Evolutionary conservation across 92 coral and sea anemone genomes (phyloP), one percentile per base, ranked within the genome.

Genomic region (Epizoanthus ramosus): DNA sequence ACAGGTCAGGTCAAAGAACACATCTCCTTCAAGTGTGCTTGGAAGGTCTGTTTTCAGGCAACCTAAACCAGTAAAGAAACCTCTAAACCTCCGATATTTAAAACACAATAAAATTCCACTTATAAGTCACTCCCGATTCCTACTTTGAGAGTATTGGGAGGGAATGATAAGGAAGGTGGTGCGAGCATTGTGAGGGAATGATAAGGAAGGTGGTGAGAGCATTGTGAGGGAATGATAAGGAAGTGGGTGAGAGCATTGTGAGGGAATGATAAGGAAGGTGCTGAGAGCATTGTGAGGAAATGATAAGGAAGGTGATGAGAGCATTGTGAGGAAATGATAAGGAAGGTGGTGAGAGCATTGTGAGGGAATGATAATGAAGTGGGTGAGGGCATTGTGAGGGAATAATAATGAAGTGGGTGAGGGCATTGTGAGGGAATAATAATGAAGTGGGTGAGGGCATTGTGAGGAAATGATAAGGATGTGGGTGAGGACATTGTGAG

Each of bases 1-100:
- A 84, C 99, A 96, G 4, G 99, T 96, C 63, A 94, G 80, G 50
- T 92, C 92, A 75, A 96, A 96, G 84, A 85, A 96, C 8, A 96
- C 84, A 85, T 96, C 99, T 57, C 99, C 99, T 68, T 86, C 94
- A 21, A 96, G 90, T 7, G 88, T 84, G 79, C 96, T 93, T 50
- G 98, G 98, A 17, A 90, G 82, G 0, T 93, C 92, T 81, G 87
- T 81, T 85, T 81, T 94, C 35, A 96, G 83, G 74, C 99, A 96
- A 21, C 89, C 97, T 93, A 52, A 6, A 69, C 43, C 68, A 8
- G 13, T 41, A 75, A 5, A n/a, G 14, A 19, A 12, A 16, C 1
- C 5, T 23, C 23, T 52, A 3, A 6, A 24, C 18, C 3, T 23
- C 39, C 9, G 54, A 50, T 10, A 13, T 10, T 47, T 9, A 47